Base-by-base conservation (phyloP, 1,140 invertebrate species). In the Yoshiicerus persimilis region DNA sequence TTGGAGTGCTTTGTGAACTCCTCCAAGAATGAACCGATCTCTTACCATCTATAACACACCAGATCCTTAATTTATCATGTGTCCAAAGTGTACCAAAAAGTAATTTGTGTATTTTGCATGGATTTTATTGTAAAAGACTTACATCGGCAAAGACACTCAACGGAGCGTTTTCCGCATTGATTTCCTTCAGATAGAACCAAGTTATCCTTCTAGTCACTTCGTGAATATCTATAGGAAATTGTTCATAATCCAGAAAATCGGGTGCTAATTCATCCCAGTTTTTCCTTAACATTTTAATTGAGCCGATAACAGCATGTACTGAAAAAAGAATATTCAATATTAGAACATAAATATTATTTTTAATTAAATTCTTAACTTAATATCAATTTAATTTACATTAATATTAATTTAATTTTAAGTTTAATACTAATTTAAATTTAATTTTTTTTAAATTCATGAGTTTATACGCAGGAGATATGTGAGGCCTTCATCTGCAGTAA, bases 1-100 rank as follows among this genome's bases (percentile, higher is more conserved):
- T 70, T 87, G 32, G 27, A 88, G 25, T 6, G 87, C 88, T 34
- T 90, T 85, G 25, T 88, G 77, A 32, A 90, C 47, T 41, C 88
- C 87, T 5, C 38, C 27, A 27, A 86, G 39, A 23, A 89, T 87
- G 36, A 70, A 70, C 25, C 88, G 32, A 80, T 90, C 90, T 20
- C 83, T 70, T 3, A 83, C 56, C 70, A 84, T 84, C 77, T 87
- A n/a, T 4, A 36, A 16, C 64, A 86, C 9, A 11, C 56, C 10
- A 64, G n/a, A n/a, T 9, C n/a, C 10, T 66, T n/a, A 66, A 23
- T n/a, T 4, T 23, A n/a, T 3, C n/a, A 23, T 10, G 25, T 10
- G 13, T 25, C n/a, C 10, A 66, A 47, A 47, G 13, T 41, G 6
- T 41, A 13, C 39, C 13, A 41, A 8, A 41, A 8, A 13, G 39